Evolutionary conservation across 2,113 vertebrate species (phyloP).

Genomic region (Anhinga rufa): DNA sequence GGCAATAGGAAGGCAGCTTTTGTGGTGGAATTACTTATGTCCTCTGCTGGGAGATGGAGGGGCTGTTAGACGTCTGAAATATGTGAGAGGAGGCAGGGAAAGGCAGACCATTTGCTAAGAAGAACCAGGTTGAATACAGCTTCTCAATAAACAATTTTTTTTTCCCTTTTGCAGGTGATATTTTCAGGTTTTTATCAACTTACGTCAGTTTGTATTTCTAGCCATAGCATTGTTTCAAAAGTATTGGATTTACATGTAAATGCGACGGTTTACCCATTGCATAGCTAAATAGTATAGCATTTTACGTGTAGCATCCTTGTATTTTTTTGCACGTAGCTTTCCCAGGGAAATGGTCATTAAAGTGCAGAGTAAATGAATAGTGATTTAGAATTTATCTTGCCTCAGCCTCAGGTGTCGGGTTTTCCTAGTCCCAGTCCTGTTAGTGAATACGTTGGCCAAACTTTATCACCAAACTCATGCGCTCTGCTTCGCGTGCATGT

Average conservation of each 20-base stretch:
- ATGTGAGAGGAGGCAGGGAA: background rate
- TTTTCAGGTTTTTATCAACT: background rate
- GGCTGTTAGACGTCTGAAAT: background rate
- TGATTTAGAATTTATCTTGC: background rate
- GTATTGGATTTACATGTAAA: background rate
- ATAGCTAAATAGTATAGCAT: background rate
- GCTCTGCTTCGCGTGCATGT: accelerated
- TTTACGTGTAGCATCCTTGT: background rate
- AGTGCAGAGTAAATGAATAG: background rate
- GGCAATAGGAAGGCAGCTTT: background rate
- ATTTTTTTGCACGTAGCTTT: background rate
- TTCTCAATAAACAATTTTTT: background rate
- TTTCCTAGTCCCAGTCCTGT: background rate
- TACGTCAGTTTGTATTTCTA: background rate
- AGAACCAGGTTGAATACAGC: background rate
- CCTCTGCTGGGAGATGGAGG: background rate
- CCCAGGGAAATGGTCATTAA: background rate
- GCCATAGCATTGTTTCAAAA: background rate
- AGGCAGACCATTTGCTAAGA: background rate
- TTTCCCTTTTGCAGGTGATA: background rate
- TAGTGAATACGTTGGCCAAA: accelerated
- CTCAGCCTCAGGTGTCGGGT: background rate
- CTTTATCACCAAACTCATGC: background rate
- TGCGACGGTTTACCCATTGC: too few relatives aligned
- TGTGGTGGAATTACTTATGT: background rate